Evolutionary conservation across 2,888 invertebrate genomes (phyloP).

Genomic region (Drosophila colorata): DNA sequence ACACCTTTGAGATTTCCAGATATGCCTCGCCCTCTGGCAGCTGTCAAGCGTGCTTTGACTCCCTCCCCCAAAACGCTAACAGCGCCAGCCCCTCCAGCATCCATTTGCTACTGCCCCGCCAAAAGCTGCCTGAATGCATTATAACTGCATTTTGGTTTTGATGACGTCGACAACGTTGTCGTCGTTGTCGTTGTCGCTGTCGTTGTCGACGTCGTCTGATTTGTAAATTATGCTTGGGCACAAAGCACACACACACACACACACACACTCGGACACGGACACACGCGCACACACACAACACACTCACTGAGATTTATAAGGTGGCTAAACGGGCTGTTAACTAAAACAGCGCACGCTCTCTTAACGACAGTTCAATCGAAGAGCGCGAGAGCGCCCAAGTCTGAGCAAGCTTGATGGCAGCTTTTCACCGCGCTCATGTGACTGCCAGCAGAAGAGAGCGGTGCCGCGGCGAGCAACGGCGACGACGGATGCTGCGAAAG

Average conservation of each 20-base stretch:
- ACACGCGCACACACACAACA: background rate
- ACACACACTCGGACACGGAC: background rate
- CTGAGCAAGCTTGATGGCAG: conserved; percentile 32
- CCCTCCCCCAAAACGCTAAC: conserved; percentile 8
- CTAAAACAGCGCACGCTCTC: conserved; percentile 44
- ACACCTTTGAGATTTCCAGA: conserved; percentile 74
- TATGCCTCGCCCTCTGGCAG: conserved; percentile 77
- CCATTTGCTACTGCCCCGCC: background rate
- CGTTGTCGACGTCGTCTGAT: conserved; percentile 58
- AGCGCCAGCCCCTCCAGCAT: background rate
- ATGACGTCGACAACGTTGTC: conserved; percentile 71
- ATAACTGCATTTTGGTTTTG: conserved; percentile 80
- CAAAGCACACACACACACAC: conserved; percentile 25
- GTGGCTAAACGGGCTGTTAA: conserved; percentile 61
- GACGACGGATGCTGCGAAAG: conserved; percentile 62
- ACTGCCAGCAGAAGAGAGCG: conserved; percentile 30
- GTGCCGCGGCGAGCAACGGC: conserved; percentile 8
- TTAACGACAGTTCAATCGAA: conserved; percentile 40
- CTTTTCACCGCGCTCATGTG: conserved; percentile 67
- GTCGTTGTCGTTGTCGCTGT: conserved; percentile 37
- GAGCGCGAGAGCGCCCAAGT: conserved; percentile 21
- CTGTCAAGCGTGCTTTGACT: conserved; percentile 68
- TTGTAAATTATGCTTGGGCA: conserved; percentile 71
- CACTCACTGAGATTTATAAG: conserved; percentile 45
- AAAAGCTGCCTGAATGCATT: conserved; percentile 61